Evolutionary conservation across 2,797 vertebrate genomes (phyloP).

Genomic region (Aldrovandia affinis): DNA sequence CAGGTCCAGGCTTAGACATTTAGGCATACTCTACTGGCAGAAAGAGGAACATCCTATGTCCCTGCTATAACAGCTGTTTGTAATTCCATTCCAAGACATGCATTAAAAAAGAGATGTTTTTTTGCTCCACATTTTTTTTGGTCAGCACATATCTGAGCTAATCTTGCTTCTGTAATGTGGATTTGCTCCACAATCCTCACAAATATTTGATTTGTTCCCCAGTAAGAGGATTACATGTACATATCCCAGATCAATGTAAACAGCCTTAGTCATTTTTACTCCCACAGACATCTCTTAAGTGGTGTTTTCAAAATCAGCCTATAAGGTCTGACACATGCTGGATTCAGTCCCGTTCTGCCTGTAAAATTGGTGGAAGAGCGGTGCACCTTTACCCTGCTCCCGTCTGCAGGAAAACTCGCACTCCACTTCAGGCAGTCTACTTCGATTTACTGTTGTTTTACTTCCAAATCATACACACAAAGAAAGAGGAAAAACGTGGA

Average conservation of each 20-base stretch:
- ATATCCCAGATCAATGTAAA: conserved; percentile 22
- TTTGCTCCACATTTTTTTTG: neutral
- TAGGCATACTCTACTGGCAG: neutral
- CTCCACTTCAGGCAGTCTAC: neutral
- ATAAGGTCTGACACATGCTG: neutral
- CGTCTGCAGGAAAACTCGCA: neutral
- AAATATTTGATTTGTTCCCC: conserved; percentile 17
- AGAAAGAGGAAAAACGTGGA: neutral
- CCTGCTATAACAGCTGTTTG: neutral
- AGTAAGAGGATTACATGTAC: conserved; percentile 18
- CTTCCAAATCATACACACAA: neutral
- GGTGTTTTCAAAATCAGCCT: neutral
- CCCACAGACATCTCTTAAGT: neutral
- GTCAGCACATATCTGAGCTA: neutral
- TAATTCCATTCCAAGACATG: too few relatives aligned
- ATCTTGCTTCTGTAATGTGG: neutral
- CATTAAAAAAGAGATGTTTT: neutral
- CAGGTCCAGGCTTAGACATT: neutral
- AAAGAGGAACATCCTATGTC: neutral
- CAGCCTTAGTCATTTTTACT: conserved; percentile 23
- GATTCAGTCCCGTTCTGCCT: neutral
- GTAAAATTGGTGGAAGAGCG: neutral
- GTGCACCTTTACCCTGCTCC: neutral
- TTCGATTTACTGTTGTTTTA: neutral
- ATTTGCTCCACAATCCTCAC: conserved; percentile 1